These are phyloP conservation scores for Amphipoea oculea DNA, from an alignment of 2,888 invertebrate genomes.

Conservation along the genomic window DNA sequence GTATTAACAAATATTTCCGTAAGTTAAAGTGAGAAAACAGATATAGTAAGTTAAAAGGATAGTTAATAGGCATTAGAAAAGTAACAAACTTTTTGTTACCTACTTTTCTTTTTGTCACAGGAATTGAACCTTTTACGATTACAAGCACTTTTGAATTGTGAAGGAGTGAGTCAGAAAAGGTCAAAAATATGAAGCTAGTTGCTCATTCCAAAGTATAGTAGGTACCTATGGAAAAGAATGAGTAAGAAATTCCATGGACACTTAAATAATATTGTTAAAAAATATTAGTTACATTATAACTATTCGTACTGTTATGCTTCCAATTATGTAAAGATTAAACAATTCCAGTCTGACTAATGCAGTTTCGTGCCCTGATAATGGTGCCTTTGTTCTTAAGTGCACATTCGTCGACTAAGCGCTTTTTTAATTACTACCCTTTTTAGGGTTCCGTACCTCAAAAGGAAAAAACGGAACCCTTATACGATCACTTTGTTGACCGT, in stretches of 20 bases:
- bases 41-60: neutral
- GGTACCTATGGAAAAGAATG: neutral
- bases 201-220: neutral
- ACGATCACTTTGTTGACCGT: no score
- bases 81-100: neutral
- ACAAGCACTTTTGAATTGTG: neutral
- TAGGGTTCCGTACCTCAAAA: no score
- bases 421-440: no score
- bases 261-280: no score
- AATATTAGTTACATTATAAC: no score
- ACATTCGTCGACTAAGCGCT: neutral
- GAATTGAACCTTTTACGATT: no score
- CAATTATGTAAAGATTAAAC: neutral
- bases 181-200: no score
- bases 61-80: neutral
- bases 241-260: neutral
- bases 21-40: neutral
- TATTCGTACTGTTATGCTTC: no score
- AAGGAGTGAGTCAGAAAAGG: neutral
- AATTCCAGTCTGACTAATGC: neutral
- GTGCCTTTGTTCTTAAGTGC: neutral
- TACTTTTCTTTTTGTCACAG: no score
- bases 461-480: no score
- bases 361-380: neutral
- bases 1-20: neutral